These are phyloP conservation scores for Pterobdella sp. DNA, from an alignment of 2,888 invertebrate genomes.

Conservation along the genomic window DNA sequence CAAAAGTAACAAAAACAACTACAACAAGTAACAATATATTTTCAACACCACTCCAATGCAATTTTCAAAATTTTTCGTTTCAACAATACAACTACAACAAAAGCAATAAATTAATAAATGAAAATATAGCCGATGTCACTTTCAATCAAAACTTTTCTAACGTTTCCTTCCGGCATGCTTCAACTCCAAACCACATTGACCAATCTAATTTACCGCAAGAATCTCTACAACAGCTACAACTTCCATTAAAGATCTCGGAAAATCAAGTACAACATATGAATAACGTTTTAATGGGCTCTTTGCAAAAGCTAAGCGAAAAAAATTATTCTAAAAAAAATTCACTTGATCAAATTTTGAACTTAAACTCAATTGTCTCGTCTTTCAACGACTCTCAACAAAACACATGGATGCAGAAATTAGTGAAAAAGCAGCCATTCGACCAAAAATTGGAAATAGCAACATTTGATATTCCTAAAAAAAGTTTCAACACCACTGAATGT, in stretches of 20 bases:
- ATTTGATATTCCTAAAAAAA: slow-evolving; percentile 29
- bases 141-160: not conserved
- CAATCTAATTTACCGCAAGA: not conserved
- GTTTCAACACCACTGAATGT: slow-evolving; percentile 96
- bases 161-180: not conserved
- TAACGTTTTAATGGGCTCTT: not conserved
- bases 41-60: not conserved
- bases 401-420: not conserved
- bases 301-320: slow-evolving; percentile 4
- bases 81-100: not conserved
- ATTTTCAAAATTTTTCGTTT: too few relatives aligned
- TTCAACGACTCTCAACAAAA: slow-evolving; percentile 6
- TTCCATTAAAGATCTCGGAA: not conserved
- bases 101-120: not conserved
- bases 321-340: not conserved
- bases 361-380: not conserved
- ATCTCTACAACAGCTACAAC: not conserved
- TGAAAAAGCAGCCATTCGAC: not conserved
- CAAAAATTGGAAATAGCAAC: not conserved
- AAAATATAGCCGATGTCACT: not conserved
- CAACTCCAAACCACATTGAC: not conserved
- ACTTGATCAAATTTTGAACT: not conserved
- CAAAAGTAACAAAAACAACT: too few relatives aligned
- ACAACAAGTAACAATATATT: not conserved
- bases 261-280: slow-evolving; percentile 7